Evolutionary conservation across 2,113 vertebrate genomes (phyloP), one percentile per base, ranked within the genome.

Genomic region (Heliornis fulica): DNA sequence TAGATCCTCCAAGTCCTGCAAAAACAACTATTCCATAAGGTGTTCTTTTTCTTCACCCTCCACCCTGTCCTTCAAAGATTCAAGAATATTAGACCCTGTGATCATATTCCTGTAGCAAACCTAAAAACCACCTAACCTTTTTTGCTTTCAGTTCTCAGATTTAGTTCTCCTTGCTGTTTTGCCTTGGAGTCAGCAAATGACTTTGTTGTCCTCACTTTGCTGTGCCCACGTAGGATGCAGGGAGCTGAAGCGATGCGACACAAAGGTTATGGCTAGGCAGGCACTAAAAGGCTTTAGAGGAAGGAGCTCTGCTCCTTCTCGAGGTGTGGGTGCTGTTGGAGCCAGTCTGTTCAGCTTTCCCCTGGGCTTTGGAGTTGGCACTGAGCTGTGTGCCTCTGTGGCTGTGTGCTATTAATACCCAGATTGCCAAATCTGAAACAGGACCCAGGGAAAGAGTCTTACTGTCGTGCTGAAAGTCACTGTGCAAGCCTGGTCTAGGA

Each of bases 211-310:
- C 28, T 80, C 25, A 1, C 28, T 45, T 68, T 0, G 1, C 66
- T 31, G 26, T 25, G 40, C 15, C 29, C 5, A 0, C 7, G 4
- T 15, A 15, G 53, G 57, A 41, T 34, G 3, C 53, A 1, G 5
- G 8, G 51, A 61, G 40, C 72, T 32, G 43, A 22, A 61, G 41
- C 40, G 13, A 2, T 5, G 32, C 80, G 48, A 16, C 13, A 9
- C 34, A 3, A 0, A 8, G 13, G 34, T 48, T 40, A 20, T n/a
- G 1, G 1, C 26, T 18, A 43, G 23, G 43, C 0, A 0, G 19
- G 16, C 1, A 1, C 10, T 57, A 11, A 11, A 64, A 38, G 18
- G 38, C 45, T 64, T 17, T n/a, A 11, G 36, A 60, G 11, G 19
- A 51, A 32, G 50, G 38, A 60, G 11, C 11, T 76, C 18, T 53